phyloP scores from a whole-genome alignment of 23 tunicate species.

The Ciona savignyi region DNA sequence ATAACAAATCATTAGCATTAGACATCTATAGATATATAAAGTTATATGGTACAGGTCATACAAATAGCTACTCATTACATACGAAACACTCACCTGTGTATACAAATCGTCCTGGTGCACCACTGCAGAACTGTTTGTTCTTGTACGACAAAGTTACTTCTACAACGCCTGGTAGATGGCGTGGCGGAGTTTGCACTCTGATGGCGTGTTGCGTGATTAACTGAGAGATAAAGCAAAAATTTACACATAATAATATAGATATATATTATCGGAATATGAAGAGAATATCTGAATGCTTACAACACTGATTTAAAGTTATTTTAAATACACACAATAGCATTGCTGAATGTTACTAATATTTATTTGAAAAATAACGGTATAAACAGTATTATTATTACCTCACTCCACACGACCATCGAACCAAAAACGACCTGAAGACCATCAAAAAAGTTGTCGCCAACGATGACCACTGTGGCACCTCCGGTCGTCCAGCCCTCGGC shows the following conservation, averaged over 20 bases:
- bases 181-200: slow-evolving; percentile 80
- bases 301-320: neutral
- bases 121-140: slow-evolving; percentile 75
- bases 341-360: too few species aligned
- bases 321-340: too few species aligned
- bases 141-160: slow-evolving; percentile 82
- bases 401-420: slow-evolving; percentile 67
- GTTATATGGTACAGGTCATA: too few species aligned
- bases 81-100: slow-evolving; percentile 51
- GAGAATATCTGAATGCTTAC: too few species aligned
- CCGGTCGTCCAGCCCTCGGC: slow-evolving; percentile 96
- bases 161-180: slow-evolving; percentile 69
- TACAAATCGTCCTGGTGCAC: slow-evolving; percentile 56
- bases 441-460: slow-evolving; percentile 90
- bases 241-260: too few species aligned
- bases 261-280: too few species aligned
- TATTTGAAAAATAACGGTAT: too few species aligned
- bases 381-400: slow-evolving; percentile 61
- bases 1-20: neutral
- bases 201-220: slow-evolving; percentile 78
- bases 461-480: slow-evolving; percentile 80
- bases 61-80: neutral
- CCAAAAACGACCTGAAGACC: slow-evolving; percentile 92
- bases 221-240: slow-evolving; percentile 30
- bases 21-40: too few species aligned